A percentile compares a stretch with the other conserved stretches of the same genome.
Conservation (phyloP, 1,140 invertebrate genomes). For the Dolichoris vasculosae region DNA sequence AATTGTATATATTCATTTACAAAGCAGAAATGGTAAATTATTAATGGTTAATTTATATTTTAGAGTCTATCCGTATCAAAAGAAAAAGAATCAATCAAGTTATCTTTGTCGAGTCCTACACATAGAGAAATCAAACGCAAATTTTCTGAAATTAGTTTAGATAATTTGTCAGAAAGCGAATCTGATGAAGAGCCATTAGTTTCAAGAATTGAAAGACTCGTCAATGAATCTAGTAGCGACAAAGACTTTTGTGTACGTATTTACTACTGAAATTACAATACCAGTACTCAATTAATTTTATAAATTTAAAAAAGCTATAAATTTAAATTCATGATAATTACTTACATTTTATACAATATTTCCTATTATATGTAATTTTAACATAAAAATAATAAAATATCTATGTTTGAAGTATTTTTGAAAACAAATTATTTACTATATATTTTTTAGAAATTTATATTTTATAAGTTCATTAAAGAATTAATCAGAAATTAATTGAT, state of each 20-base stretch:
- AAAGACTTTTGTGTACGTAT: slow-evolving; percentile 61
- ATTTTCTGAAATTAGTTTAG: slow-evolving; percentile 51
- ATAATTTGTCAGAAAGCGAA: slow-evolving; percentile 50
- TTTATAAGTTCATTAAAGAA: no score
- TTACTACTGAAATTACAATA: not conserved
- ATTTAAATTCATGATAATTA: no score
- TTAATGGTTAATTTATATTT: not conserved
- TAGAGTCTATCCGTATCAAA: slow-evolving; percentile 10
- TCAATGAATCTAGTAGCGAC: slow-evolving; percentile 57
- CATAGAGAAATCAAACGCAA: slow-evolving; percentile 56
- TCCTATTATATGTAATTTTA: no score
- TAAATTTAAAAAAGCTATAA: not conserved
- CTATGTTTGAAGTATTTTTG: no score
- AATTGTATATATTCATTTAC: no score
- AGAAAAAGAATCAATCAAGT: slow-evolving; percentile 16
- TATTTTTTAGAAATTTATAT: no score
- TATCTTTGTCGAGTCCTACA: not conserved
- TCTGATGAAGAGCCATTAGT: slow-evolving; percentile 56
- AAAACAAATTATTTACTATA: no score
- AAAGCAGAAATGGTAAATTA: not conserved
- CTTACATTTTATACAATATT: no score
- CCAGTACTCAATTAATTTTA: not conserved
- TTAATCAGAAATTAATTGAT: no score
- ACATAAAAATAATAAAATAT: no score
- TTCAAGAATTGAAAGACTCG: slow-evolving; percentile 58